phyloP scores from a whole-genome alignment of 2,888 invertebrate species.

The Stenurella melanura region DNA sequence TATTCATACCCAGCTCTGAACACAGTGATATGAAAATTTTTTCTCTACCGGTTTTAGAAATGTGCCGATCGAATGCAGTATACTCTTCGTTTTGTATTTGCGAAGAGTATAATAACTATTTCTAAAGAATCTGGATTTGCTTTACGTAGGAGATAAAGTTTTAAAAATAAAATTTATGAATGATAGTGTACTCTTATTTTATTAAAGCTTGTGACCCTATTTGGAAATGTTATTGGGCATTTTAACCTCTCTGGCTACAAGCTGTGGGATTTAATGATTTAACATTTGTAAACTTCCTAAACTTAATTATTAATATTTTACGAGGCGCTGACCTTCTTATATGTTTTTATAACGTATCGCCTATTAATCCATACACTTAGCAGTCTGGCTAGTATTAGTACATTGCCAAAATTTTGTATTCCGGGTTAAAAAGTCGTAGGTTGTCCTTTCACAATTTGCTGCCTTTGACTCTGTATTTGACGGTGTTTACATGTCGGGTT shows the following conservation, averaged over 20 bases:
- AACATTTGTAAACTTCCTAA: conserved; percentile 3
- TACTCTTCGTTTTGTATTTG: too few species aligned
- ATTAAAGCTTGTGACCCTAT: neutral
- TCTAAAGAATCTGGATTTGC: too few species aligned
- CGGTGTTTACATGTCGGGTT: neutral
- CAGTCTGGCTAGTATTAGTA: neutral
- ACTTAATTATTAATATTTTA: conserved; percentile 7
- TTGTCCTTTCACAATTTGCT: neutral
- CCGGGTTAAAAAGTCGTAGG: neutral
- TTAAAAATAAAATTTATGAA: neutral
- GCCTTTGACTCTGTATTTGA: neutral
- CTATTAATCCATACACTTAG: neutral
- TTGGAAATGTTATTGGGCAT: neutral
- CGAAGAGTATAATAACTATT: too few species aligned
- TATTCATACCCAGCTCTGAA: too few species aligned
- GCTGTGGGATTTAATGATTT: conserved; percentile 6
- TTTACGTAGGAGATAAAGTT: too few species aligned
- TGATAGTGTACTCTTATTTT: neutral
- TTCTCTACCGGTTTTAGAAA: too few species aligned
- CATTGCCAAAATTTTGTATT: neutral
- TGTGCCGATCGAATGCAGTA: too few species aligned
- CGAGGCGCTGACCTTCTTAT: neutral
- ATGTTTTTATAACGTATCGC: conserved; percentile 6
- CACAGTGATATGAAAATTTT: too few species aligned
- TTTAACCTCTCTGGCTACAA: neutral